Evolutionary conservation across 2,113 vertebrate species (phyloP), one percentile per base, ranked within the genome.

Genomic region (Lophochroa leadbeateri): DNA sequence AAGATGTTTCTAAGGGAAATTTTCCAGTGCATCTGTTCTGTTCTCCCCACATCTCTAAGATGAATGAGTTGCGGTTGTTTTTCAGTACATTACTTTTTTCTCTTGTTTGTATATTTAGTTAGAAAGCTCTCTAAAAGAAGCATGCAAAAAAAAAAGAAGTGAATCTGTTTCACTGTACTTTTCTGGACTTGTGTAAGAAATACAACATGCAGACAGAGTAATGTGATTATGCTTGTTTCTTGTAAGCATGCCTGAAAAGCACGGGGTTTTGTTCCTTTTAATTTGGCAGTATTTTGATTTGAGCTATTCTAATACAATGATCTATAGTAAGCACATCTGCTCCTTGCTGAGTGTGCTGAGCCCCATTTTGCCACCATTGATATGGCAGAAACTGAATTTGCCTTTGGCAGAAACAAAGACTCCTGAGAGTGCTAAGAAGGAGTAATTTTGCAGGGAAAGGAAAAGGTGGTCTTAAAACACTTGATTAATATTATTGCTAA

Each of bases 381-480:
- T 94, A 84, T 0, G 5, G 69, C 81, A 94, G 83, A 91, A 92
- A 75, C 43, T 75, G 69, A 53, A 50, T 94, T 92, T 81, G 64
- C 33, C 68, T 92, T 92, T 92, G 91, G 86, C 95, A 95, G 88
- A 67, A 88, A 80, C 15, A 77, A 82, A 93, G 86, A 33, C 83
- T 91, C 92, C n/a, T 41, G 63, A 81, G 94, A 90, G 68, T 60
- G 50, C 90, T 95, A 71, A 83, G 63, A 70, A 74, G 37, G 78
- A 68, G 28, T 61, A 65, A 52, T 81, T 86, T 89, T 47, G 41
- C 2, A 7, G 46, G 37, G 68, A 71, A 88, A 44, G 47, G 60
- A 83, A 86, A 82, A 95, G 19, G 44, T 58, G 46, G 55, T 83
- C 71, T 90, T 97, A 95, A 95, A 94, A 88, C 92, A 68, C 47